A percentile compares a stretch with the other conserved stretches of the same genome.
Evolutionary conservation across 1,140 invertebrate species (phyloP).

Genomic region (Argopecten irradians): DNA sequence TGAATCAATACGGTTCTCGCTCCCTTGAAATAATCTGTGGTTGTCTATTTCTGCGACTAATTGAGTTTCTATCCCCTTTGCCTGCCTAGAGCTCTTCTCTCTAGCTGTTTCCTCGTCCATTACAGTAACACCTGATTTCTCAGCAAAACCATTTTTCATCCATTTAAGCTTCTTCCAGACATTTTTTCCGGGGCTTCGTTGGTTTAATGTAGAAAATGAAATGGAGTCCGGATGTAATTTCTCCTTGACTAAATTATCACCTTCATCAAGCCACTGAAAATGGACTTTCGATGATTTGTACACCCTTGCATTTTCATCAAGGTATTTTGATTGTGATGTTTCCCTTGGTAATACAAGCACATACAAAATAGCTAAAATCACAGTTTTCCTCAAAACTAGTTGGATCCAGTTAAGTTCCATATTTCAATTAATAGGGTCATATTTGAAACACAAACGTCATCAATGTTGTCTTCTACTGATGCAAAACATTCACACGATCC

Average conservation of each 20-base stretch:
- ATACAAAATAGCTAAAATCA: not conserved
- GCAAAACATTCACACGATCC: not conserved
- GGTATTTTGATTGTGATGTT: not conserved
- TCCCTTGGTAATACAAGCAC: not conserved
- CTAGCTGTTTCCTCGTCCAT: not conserved
- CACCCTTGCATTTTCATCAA: not conserved
- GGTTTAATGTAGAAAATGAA: not conserved
- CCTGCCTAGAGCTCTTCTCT: not conserved
- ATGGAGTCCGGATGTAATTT: not conserved
- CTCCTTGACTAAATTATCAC: not conserved
- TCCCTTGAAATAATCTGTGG: not conserved
- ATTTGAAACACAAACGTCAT: not conserved
- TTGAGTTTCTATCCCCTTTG: not conserved
- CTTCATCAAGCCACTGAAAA: not conserved
- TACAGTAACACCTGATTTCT: not conserved
- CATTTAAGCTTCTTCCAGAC: not conserved
- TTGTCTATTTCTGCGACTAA: not conserved
- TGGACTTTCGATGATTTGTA: conserved; percentile 2
- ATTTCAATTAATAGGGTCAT: not conserved
- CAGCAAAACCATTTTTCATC: not conserved
- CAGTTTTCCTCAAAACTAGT: not conserved
- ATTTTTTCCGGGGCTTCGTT: not conserved
- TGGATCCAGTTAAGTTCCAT: conserved; percentile 1
- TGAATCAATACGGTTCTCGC: not conserved
- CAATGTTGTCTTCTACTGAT: not conserved